phyloP scores from a whole-genome alignment of 2,797 vertebrate species.

The Xenentodon cancila region DNA sequence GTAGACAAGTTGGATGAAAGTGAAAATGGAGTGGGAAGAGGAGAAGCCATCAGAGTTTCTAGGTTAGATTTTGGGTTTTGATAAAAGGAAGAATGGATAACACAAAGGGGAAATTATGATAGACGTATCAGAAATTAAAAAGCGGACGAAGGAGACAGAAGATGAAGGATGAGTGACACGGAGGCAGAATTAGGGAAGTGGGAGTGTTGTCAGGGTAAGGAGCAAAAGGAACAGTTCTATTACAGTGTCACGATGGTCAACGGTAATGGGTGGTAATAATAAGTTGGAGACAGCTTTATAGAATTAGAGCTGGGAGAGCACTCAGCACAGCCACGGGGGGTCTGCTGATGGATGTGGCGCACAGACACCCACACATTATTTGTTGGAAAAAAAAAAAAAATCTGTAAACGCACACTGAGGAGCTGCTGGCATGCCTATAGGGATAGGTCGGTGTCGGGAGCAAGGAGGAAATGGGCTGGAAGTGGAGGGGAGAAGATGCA shows the following conservation, averaged over 20 bases:
- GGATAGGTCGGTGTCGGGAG: slow-evolving; percentile 18
- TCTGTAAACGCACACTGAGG: slow-evolving; percentile 50
- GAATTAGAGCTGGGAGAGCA: slow-evolving; percentile 59
- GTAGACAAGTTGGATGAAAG: slow-evolving; percentile 3
- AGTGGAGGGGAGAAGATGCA: slow-evolving; percentile 9
- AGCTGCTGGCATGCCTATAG: slow-evolving; percentile 35
- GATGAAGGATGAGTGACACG: slow-evolving; percentile 12
- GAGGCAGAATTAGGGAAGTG: background rate
- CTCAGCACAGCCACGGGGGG: slow-evolving; percentile 58
- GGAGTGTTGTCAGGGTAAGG: slow-evolving; percentile 1
- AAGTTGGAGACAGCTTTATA: slow-evolving; percentile 63
- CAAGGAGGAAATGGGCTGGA: slow-evolving; percentile 13
- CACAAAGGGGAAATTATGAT: slow-evolving; percentile 34
- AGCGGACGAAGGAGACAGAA: slow-evolving; percentile 9
- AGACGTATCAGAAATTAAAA: slow-evolving; percentile 37
- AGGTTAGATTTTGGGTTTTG: slow-evolving; percentile 45
- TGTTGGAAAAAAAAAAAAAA: slow-evolving; percentile 33
- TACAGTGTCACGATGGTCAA: slow-evolving; percentile 58
- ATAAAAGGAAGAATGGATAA: slow-evolving; percentile 49
- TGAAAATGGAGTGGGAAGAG: background rate
- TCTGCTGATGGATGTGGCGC: slow-evolving; percentile 54
- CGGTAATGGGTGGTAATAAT: slow-evolving; percentile 65
- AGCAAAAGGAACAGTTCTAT: slow-evolving; percentile 52
- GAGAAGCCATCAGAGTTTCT: slow-evolving; percentile 27
- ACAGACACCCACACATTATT: slow-evolving; percentile 16